phyloP scores from a whole-genome alignment of 2,797 vertebrate species.

The Streptopelia turtur region DNA sequence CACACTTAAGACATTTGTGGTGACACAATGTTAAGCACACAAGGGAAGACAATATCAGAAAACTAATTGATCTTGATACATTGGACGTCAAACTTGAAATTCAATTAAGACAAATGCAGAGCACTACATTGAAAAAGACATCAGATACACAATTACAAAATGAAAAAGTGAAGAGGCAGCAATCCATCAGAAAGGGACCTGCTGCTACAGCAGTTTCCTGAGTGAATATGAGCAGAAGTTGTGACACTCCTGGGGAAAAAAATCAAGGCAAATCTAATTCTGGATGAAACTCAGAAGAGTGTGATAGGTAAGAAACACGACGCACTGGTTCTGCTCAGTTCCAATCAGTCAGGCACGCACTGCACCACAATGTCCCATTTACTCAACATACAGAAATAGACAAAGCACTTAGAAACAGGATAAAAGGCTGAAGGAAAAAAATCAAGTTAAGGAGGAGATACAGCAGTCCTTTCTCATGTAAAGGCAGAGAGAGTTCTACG shows the following conservation, averaged over 20 bases:
- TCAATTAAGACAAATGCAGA: background rate
- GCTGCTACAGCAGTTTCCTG: background rate
- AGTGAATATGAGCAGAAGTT: background rate
- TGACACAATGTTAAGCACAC: background rate
- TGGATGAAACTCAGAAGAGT: background rate
- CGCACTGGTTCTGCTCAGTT: accelerated
- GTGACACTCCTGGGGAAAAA: background rate
- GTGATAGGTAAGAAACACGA: background rate
- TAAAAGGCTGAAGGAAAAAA: background rate
- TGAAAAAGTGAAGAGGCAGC: background rate
- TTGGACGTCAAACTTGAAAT: background rate
- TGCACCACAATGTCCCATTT: background rate
- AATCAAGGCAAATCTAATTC: background rate
- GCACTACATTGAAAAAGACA: background rate
- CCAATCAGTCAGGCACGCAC: background rate
- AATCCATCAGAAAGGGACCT: background rate
- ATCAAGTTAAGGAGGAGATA: background rate
- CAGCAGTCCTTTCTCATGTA: background rate
- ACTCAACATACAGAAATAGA: background rate
- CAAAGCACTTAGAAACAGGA: background rate
- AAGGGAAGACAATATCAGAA: slow-evolving; percentile 7
- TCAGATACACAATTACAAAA: background rate
- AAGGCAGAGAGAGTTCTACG: background rate
- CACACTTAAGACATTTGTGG: background rate
- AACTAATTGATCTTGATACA: background rate